phyloP scores from a whole-genome alignment of 64 coral and sea anemone genomes.

The Pachyseris speciosa region DNA sequence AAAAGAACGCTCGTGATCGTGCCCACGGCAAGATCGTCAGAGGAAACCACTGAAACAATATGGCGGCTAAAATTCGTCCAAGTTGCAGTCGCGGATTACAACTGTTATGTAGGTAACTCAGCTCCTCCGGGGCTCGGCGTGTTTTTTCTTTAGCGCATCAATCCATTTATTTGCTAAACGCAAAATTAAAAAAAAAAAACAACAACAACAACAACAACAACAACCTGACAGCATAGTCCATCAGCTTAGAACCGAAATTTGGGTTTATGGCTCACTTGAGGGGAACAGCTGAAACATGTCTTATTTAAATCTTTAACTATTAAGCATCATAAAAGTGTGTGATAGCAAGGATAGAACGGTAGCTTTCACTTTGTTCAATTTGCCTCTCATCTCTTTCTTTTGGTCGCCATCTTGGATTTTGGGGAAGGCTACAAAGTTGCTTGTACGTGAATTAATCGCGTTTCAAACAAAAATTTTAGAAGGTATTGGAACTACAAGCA shows the following conservation, averaged over 20 bases:
- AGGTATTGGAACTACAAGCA: slow-evolving; percentile 41
- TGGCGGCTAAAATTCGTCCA: no score
- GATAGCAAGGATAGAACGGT: slow-evolving; percentile 54
- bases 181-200: no score
- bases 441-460: slow-evolving; percentile 19
- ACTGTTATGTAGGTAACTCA: no score
- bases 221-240: no score
- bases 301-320: neutral
- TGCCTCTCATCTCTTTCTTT: neutral
- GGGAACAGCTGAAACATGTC: slow-evolving; percentile 8
- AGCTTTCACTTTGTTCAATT: slow-evolving; percentile 7
- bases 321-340: slow-evolving; percentile 30
- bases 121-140: no score
- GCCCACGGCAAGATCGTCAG: no score
- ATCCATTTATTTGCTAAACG: no score
- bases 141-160: no score
- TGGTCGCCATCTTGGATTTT: slow-evolving; percentile 52
- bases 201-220: no score
- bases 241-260: neutral
- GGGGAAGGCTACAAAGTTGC: slow-evolving; percentile 13
- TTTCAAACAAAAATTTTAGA: slow-evolving; percentile 42
- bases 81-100: no score
- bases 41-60: no score
- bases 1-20: no score
- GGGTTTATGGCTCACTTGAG: slow-evolving; percentile 15